Evolutionary conservation across 2,888 invertebrate genomes (phyloP).

Genomic region (Dysmachus trigonus): DNA sequence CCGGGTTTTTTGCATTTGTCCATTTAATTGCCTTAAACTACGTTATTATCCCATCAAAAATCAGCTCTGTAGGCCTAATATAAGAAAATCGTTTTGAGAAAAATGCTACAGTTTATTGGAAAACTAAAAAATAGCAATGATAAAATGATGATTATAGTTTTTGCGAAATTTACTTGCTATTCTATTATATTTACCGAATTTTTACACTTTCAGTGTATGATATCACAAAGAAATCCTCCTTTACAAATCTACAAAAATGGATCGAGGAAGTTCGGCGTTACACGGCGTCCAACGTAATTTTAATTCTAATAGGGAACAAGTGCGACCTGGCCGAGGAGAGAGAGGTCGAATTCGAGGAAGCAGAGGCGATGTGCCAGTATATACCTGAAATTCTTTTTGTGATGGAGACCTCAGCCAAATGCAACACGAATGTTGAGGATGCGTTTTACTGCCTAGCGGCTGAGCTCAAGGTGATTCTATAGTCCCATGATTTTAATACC

Average conservation of each 20-base stretch:
- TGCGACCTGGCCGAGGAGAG: constrained; percentile 83
- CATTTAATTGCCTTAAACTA: too few relatives aligned
- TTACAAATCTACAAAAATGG: constrained; percentile 92
- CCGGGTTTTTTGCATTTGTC: too few relatives aligned
- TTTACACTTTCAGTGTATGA: constrained; percentile 81
- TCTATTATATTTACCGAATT: not conserved
- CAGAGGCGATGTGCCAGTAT: constrained; percentile 85
- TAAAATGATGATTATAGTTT: not conserved
- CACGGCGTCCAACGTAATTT: constrained; percentile 89
- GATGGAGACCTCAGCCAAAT: constrained; percentile 90
- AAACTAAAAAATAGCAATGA: too few relatives aligned
- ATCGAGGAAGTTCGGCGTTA: constrained; percentile 95
- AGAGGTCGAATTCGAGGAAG: constrained; percentile 87
- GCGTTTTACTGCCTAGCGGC: constrained; percentile 87
- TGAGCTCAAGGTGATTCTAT: constrained; percentile 76
- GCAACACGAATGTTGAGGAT: constrained; percentile 89
- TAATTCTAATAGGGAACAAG: constrained; percentile 93
- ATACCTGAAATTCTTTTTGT: constrained; percentile 87
- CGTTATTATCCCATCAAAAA: too few relatives aligned
- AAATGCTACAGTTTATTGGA: too few relatives aligned
- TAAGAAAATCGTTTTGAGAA: too few relatives aligned
- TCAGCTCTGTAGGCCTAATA: too few relatives aligned
- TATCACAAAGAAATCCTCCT: constrained; percentile 91
- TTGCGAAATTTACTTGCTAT: not conserved
- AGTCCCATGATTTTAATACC: not conserved